These are phyloP conservation scores for Plectrocnemia conspersa DNA, from an alignment of 1,140 invertebrate genomes.

Conservation along the genomic window DNA sequence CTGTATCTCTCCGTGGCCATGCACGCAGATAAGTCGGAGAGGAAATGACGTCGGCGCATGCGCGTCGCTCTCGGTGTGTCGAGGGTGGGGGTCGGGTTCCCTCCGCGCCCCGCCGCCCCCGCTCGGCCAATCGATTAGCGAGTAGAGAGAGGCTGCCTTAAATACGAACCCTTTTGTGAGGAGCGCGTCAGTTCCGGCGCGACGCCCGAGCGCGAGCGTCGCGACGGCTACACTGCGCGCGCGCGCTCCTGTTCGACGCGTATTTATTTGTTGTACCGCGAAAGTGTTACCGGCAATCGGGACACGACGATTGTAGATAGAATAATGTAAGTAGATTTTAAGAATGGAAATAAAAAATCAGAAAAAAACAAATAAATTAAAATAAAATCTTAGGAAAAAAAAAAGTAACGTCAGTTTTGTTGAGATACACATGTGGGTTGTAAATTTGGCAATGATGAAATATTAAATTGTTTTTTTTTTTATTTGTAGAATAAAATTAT, in stretches of 20 bases:
- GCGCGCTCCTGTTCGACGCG: neutral
- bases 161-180: conserved; percentile 34
- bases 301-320: too few relatives aligned
- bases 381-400: neutral
- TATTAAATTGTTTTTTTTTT: too few relatives aligned
- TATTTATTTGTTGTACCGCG: neutral
- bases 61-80: neutral
- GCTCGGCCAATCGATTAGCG: conserved; percentile 34
- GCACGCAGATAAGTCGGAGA: too few relatives aligned
- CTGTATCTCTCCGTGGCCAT: conserved; percentile 20
- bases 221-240: neutral
- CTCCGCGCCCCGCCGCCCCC: conserved; percentile 12
- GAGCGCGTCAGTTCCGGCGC: conserved; percentile 32
- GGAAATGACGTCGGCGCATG: conserved; percentile 3
- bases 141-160: conserved; percentile 25
- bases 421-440: too few relatives aligned
- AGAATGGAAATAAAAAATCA: too few relatives aligned
- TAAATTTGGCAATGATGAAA: too few relatives aligned
- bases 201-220: conserved; percentile 24
- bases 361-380: too few relatives aligned
- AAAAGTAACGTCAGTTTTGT: neutral
- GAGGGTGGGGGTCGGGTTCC: conserved; percentile 6
- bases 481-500: too few relatives aligned
- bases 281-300: too few relatives aligned
- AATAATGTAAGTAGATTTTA: too few relatives aligned